Base-by-base conservation (phyloP, 2,888 invertebrate species). In the Calliscelio sp. region DNA sequence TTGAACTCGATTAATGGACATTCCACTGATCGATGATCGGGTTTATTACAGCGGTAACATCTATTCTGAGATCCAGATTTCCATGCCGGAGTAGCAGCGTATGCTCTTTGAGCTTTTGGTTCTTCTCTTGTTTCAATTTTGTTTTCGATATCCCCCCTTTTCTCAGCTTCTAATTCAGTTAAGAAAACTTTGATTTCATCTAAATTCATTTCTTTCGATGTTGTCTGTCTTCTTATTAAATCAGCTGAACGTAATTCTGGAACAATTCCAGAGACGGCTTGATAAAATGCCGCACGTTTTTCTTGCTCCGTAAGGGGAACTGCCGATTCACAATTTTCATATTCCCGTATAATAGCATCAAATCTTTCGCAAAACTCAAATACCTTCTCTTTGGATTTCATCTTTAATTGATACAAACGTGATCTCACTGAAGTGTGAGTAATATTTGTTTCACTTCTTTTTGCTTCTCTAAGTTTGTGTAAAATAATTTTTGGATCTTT, bases 281-380 rank as follows among this genome's bases (percentile, higher is more conserved):
- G 77, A 63, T 86, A 84, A 55, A 86, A 85, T 1, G 84, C 20
- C 3, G 84, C 61, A 28, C 85, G 44, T 28, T 75, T 84, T 35
- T 82, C 84, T 84, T 86, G 70, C n/a, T 85, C 80, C 0, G 28
- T 28, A 6, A 28, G 28, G 4, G 28, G 8, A 8, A 38, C 8
- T 14, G 38, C 51, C 2, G 70, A 75, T 57, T 78, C 65, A 35
- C 55, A 74, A 24, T 84, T 81, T 35, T 82, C 86, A 16, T 84
- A 84, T 53, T 87, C 81, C 79, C 84, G 65, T 20, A 86, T 65
- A 0, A 85, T 84, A 11, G 63, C 25, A 10, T 86, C 86, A 41
- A 82, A 86, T 4, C 78, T 35, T 55, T 86, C 86, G 46, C 71
- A 82, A 22, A 87, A 87, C 32, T 86, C 70, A 65, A 35, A 22